Evolutionary conservation across 2,888 invertebrate species (phyloP).

Genomic region (Nemoura dubitans): DNA sequence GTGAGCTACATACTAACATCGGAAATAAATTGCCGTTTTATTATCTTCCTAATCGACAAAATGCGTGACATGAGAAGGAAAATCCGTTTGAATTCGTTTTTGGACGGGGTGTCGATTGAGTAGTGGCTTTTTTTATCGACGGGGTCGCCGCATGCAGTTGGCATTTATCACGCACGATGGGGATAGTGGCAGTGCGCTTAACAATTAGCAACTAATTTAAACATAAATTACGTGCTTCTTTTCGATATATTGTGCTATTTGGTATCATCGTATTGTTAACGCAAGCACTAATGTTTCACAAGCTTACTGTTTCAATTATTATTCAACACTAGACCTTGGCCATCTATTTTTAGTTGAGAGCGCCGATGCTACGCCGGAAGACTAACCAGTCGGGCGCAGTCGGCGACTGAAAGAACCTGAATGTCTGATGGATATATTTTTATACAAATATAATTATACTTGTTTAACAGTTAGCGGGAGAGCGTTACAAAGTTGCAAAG

Average conservation of each 20-base stretch:
- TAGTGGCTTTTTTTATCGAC: neutral
- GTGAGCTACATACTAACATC: constrained; percentile 16
- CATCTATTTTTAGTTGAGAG: neutral
- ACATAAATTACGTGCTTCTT: neutral
- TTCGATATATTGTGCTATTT: neutral
- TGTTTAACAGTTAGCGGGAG: neutral
- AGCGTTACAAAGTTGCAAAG: neutral
- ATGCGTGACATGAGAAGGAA: neutral
- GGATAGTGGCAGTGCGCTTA: too few relatives aligned
- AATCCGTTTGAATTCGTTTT: neutral
- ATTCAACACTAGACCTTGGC: neutral
- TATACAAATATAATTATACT: neutral
- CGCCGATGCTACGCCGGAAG: neutral
- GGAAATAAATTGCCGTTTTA: constrained; percentile 22
- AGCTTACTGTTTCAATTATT: neutral
- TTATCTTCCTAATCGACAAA: neutral
- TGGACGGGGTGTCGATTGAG: neutral
- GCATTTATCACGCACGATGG: too few relatives aligned
- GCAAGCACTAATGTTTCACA: neutral
- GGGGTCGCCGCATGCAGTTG: too few relatives aligned
- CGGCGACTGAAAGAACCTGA: neutral
- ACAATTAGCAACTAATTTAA: neutral
- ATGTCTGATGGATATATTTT: neutral
- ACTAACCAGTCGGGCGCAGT: neutral
- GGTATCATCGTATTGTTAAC: neutral